phyloP scores from a whole-genome alignment of 2,888 invertebrate genomes.

The Petrolisthes manimaculis region DNA sequence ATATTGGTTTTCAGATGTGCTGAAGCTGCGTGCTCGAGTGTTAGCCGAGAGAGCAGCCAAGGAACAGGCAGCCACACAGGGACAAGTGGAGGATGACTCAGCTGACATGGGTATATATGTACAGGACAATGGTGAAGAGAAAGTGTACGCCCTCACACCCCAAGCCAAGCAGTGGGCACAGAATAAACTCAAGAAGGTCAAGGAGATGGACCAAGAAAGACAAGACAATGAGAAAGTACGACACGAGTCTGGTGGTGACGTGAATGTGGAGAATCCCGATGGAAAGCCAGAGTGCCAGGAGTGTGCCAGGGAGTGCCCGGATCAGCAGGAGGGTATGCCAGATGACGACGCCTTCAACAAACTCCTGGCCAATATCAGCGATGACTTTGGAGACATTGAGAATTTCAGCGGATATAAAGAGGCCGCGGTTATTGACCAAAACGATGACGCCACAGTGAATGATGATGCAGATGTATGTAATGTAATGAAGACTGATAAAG shows the following conservation, averaged over 20 bases:
- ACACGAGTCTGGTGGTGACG: background rate
- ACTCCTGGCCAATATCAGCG: conserved; percentile 42
- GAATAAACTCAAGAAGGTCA: conserved; percentile 25
- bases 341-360: conserved; percentile 44
- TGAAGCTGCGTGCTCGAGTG: conserved; percentile 45
- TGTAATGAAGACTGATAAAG: background rate
- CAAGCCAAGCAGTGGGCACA: conserved; percentile 48
- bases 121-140: conserved; percentile 42
- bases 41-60: conserved; percentile 39
- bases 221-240: conserved; percentile 1
- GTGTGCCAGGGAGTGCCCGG: background rate
- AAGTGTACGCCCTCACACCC: conserved; percentile 48
- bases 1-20: conserved; percentile 16
- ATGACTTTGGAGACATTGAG: conserved; percentile 28
- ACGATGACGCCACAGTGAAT: background rate
- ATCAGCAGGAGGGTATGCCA: background rate
- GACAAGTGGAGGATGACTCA: background rate
- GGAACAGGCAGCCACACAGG: background rate
- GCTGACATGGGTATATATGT: conserved; percentile 42
- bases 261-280: background rate
- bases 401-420: background rate
- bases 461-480: background rate
- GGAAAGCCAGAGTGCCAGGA: background rate
- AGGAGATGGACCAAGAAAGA: conserved; percentile 17
- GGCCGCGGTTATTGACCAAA: background rate